A percentile compares a stretch with the other conserved stretches of the same genome.
phyloP scores from a whole-genome alignment of 1,140 invertebrate species.

The Drosophila athabasca region DNA sequence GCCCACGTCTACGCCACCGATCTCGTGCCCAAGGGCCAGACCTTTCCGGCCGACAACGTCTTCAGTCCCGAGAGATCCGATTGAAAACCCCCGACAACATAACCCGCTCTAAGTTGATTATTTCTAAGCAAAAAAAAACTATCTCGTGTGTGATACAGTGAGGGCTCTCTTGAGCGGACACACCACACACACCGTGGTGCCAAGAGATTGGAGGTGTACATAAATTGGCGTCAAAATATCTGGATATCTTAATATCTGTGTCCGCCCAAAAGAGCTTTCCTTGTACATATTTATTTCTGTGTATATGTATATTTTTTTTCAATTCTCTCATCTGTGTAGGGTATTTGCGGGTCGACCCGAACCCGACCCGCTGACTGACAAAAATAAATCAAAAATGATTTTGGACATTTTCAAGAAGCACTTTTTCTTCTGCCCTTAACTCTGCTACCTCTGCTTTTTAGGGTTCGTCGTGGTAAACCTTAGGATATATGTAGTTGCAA shows the following conservation, averaged over 20 bases:
- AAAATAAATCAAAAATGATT: conserved; percentile 42
- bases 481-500: too few species aligned
- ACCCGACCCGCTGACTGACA: conserved; percentile 40
- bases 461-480: not conserved
- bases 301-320: not conserved
- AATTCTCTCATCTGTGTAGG: conserved; percentile 1
- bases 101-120: conserved; percentile 9
- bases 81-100: conserved; percentile 25
- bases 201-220: too few species aligned
- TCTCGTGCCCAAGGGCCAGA: conserved; percentile 17
- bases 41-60: conserved; percentile 35
- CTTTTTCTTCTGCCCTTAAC: too few species aligned
- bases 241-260: too few species aligned
- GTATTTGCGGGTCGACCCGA: conserved; percentile 44
- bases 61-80: conserved; percentile 67
- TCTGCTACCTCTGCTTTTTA: not conserved
- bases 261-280: too few species aligned
- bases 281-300: conserved; percentile 1
- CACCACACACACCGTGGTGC: too few species aligned
- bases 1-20: not conserved
- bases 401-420: conserved; percentile 16
- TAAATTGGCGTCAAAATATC: too few species aligned
- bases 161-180: too few species aligned
- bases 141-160: conserved; percentile 5
- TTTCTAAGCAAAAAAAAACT: conserved; percentile 21